Conservation (phyloP, 53 echinoderm and acorn worm genomes). For the Stichopus horrens region DNA sequence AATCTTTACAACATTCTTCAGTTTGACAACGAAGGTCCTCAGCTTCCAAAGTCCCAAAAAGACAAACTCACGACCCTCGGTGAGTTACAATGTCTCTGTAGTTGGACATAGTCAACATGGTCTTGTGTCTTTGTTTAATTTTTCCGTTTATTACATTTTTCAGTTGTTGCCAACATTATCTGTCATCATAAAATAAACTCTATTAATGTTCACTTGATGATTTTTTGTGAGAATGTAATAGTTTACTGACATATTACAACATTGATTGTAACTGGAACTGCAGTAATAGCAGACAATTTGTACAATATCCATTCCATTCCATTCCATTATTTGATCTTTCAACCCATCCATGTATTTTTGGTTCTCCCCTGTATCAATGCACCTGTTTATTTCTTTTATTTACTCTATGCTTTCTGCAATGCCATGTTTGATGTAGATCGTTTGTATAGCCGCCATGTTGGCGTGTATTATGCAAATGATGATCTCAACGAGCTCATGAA, state of each 20-base stretch:
- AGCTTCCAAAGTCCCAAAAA: background rate
- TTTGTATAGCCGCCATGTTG: conserved; percentile 59
- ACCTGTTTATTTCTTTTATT: too few relatives aligned
- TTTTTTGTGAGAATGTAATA: too few relatives aligned
- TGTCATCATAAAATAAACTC: too few relatives aligned
- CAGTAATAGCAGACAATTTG: background rate
- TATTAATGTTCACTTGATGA: too few relatives aligned
- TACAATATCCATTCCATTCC: too few relatives aligned
- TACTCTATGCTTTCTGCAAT: background rate
- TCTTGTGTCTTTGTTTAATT: too few relatives aligned
- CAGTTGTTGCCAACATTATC: too few relatives aligned
- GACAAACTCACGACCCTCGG: background rate
- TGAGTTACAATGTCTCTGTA: background rate
- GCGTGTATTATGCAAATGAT: conserved; percentile 55
- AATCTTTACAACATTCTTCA: conserved; percentile 92
- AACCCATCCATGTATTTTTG: background rate
- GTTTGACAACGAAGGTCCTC: conserved; percentile 3
- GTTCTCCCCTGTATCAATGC: too few relatives aligned
- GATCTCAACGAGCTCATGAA: conserved; percentile 81
- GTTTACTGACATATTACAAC: background rate
- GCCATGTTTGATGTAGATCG: conserved; percentile 41
- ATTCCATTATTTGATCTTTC: background rate
- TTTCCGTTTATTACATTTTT: too few relatives aligned
- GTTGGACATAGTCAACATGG: too few relatives aligned
- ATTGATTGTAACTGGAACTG: background rate